A percentile compares a stretch with the other conserved stretches of the same genome.
Evolutionary conservation across 2,888 invertebrate genomes (phyloP).

Genomic region (Himalopsyche kuldschensis): DNA sequence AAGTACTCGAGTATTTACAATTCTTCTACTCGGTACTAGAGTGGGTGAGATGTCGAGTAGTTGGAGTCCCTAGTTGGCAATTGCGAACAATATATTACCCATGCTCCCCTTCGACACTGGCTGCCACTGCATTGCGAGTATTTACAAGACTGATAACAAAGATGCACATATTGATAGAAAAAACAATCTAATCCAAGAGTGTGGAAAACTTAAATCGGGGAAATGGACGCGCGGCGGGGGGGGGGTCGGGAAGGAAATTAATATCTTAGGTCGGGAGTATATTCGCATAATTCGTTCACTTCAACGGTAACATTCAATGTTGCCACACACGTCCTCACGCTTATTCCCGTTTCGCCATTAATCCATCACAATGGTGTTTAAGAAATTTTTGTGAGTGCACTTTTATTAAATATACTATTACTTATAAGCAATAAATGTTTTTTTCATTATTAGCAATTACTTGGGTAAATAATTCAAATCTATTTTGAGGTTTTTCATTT

Average conservation of each 20-base stretch:
- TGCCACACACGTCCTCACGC: not conserved
- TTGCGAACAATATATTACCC: too few species aligned
- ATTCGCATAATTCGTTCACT: not conserved
- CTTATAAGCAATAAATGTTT: not conserved
- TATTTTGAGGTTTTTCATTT: too few species aligned
- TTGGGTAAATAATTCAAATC: too few species aligned
- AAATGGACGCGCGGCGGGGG: not conserved
- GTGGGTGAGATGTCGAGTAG: too few species aligned
- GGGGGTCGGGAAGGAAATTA: not conserved
- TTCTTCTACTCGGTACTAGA: too few species aligned
- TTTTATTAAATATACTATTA: not conserved
- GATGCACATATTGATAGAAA: not conserved
- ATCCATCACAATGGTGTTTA: not conserved
- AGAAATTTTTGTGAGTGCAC: not conserved
- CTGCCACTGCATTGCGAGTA: not conserved
- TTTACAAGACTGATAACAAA: not conserved
- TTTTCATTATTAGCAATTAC: too few species aligned
- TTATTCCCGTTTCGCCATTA: not conserved
- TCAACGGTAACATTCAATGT: not conserved
- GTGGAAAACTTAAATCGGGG: not conserved
- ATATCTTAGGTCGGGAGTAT: not conserved
- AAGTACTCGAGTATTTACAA: too few species aligned
- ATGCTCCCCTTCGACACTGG: too few species aligned
- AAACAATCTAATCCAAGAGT: not conserved
- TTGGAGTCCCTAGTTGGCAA: too few species aligned